Conservation (phyloP, 1,140 invertebrate species). For the Euwallacea fornicatus region DNA sequence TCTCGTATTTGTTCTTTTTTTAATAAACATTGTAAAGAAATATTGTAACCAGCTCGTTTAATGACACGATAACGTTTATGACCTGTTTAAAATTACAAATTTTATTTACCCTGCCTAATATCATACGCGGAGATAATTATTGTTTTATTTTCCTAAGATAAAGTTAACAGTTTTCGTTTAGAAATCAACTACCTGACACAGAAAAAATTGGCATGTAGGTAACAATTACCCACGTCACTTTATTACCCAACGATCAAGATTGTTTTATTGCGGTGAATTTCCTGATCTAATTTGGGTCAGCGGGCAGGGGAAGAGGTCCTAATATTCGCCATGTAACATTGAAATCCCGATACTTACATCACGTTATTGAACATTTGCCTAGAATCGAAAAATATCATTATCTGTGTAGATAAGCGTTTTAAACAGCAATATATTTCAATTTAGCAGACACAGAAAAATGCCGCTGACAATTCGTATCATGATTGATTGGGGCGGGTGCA, state of each 20-base stretch:
- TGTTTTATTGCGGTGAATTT: background rate
- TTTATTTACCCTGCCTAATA: conserved; percentile 28
- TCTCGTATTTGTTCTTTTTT: conserved; percentile 33
- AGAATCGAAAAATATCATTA: conserved; percentile 20
- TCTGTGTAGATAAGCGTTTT: conserved; percentile 29
- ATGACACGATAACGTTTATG: conserved; percentile 30
- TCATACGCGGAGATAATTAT: conserved; percentile 20
- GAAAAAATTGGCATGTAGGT: too few relatives aligned
- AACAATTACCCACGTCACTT: background rate
- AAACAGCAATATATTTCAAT: conserved; percentile 25
- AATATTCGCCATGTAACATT: too few relatives aligned
- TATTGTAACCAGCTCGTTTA: conserved; percentile 31
- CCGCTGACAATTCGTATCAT: conserved; percentile 31
- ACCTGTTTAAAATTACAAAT: conserved; percentile 32
- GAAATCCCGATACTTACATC: background rate
- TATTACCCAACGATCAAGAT: background rate
- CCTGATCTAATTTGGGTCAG: background rate
- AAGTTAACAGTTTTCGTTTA: conserved; percentile 17
- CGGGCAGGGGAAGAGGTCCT: too few relatives aligned
- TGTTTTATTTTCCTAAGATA: conserved; percentile 33
- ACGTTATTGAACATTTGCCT: background rate
- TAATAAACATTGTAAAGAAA: conserved; percentile 34
- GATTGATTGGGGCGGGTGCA: conserved; percentile 21
- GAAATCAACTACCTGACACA: too few relatives aligned
- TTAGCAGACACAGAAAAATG: conserved; percentile 25